phyloP scores from a whole-genome alignment of 2,888 invertebrate species.

The Ichneumoninae sp. region DNA sequence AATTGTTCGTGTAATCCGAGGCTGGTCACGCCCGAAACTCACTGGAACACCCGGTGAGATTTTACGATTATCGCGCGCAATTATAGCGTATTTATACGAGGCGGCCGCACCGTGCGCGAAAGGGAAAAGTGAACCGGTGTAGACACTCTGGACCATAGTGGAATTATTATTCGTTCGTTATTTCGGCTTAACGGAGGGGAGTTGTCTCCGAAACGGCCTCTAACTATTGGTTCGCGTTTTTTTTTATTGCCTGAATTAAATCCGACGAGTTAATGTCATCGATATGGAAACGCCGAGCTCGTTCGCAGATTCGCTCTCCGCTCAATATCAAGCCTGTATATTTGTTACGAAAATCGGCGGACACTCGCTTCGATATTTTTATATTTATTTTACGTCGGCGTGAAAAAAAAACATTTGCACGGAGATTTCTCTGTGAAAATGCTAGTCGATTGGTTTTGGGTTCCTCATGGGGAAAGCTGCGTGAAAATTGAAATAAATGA shows the following conservation, averaged over 20 bases:
- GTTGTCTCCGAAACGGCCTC: neutral
- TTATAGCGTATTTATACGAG: constrained; percentile 64
- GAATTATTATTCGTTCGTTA: constrained; percentile 18
- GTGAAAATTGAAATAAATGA: no score
- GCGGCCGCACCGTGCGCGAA: constrained; percentile 23
- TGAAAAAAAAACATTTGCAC: neutral
- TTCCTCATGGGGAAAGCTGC: no score
- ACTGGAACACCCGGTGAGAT: constrained; percentile 56
- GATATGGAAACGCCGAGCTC: neutral
- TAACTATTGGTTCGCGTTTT: neutral
- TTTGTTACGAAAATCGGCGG: constrained; percentile 3
- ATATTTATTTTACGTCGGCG: neutral
- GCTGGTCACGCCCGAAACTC: constrained; percentile 39
- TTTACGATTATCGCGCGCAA: constrained; percentile 72
- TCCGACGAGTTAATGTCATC: constrained; percentile 25
- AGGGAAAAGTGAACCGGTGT: constrained; percentile 12
- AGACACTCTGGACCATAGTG: neutral
- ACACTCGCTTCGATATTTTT: constrained; percentile 26
- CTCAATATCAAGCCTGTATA: neutral
- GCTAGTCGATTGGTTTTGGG: no score
- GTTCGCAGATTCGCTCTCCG: neutral
- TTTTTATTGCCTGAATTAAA: constrained; percentile 42
- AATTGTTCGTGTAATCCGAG: constrained; percentile 57
- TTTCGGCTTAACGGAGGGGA: neutral
- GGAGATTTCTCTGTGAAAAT: no score